Evolutionary conservation across 2,888 invertebrate species (phyloP).

Genomic region (Callosobruchus maculatus): DNA sequence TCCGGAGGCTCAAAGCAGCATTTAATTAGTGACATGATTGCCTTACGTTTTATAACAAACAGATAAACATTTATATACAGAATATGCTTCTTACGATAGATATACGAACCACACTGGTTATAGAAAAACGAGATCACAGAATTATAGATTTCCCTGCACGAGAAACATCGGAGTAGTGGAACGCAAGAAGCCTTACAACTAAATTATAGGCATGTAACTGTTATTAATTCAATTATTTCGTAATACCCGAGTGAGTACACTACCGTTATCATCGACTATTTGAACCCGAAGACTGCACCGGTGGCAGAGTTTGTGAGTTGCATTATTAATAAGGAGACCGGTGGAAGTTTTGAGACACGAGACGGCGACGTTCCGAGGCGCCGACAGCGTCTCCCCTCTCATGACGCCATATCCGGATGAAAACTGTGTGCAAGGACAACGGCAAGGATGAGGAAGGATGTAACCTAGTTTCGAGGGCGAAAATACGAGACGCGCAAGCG

Average conservation of each 20-base stretch:
- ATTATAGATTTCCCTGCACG: neutral
- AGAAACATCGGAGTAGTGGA: neutral
- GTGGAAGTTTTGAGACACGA: neutral
- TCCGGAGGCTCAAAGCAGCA: conserved; percentile 78
- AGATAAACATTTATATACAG: neutral
- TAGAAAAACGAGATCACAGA: neutral
- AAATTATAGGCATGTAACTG: neutral
- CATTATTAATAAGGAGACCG: neutral
- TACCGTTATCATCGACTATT: neutral
- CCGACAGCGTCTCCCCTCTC: neutral
- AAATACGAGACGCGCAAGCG: neutral
- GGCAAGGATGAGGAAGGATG: neutral
- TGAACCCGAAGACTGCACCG: neutral
- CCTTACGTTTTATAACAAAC: neutral
- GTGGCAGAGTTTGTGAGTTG: neutral
- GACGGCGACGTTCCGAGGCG: neutral
- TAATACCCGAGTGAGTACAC: neutral
- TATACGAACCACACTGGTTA: neutral
- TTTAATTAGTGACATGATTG: conserved; percentile 64
- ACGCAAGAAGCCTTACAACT: neutral
- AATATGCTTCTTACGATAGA: neutral
- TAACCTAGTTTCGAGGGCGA: neutral
- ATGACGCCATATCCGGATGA: neutral
- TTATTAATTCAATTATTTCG: neutral
- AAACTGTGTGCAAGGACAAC: neutral